Evolutionary conservation across 2,113 vertebrate genomes (phyloP).

Genomic region (Hydrochoerus hydrochaeris): DNA sequence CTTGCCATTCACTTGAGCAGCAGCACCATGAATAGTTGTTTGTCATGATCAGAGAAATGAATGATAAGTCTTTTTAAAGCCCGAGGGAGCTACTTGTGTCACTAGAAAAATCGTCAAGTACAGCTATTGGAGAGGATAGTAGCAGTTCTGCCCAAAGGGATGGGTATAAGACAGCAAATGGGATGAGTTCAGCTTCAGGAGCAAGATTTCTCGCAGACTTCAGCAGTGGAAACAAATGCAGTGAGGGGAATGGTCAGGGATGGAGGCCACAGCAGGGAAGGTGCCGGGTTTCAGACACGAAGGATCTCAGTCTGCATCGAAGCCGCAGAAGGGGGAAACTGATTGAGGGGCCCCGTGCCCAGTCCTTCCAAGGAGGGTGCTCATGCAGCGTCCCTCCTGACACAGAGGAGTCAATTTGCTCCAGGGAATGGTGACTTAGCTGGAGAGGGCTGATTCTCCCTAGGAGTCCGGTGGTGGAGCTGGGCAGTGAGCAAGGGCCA

Average conservation of each 20-base stretch:
- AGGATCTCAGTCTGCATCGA: not conserved
- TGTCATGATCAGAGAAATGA: not conserved
- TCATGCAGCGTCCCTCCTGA: not conserved
- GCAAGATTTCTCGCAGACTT: not conserved
- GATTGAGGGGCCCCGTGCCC: not conserved
- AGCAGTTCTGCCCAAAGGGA: not conserved
- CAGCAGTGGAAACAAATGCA: not conserved
- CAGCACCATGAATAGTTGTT: not conserved
- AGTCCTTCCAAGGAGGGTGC: not conserved
- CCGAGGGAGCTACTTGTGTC: not conserved
- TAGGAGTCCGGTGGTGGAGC: not conserved
- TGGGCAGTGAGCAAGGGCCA: not conserved
- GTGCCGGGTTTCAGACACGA: not conserved
- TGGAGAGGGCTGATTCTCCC: not conserved
- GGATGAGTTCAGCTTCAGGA: not conserved
- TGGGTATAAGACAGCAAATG: not conserved
- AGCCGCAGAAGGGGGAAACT: not conserved
- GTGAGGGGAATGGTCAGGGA: not conserved
- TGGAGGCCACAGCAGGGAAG: not conserved
- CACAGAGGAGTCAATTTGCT: not conserved
- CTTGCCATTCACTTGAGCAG: not conserved
- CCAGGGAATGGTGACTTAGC: not conserved
- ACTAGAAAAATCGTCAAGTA: not conserved
- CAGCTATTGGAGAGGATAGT: not conserved
- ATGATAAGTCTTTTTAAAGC: not conserved